phyloP scores from a whole-genome alignment of 2,888 invertebrate genomes.

The Cryptophagus acutangulus region DNA sequence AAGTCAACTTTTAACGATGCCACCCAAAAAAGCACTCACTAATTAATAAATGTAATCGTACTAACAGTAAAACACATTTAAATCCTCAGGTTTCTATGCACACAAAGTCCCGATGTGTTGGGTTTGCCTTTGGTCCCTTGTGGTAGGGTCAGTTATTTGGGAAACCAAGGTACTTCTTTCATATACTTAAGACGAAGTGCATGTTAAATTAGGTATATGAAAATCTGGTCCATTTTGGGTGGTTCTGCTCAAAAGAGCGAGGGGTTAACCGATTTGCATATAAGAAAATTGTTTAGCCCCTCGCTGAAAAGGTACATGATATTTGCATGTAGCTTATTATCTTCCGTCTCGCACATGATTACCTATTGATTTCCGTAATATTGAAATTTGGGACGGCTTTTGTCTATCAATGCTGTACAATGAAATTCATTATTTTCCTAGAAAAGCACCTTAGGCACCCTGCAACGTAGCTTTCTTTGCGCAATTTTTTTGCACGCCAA shows the following conservation, averaged over 20 bases:
- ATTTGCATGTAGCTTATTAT: too few species aligned
- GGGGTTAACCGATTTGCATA: too few species aligned
- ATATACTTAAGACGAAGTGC: slow-evolving; percentile 22
- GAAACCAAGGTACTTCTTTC: slow-evolving; percentile 42
- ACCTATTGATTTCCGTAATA: too few species aligned
- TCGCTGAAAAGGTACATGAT: too few species aligned
- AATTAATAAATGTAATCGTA: slow-evolving; percentile 9
- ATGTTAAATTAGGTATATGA: slow-evolving; percentile 18
- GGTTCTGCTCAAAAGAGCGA: too few species aligned
- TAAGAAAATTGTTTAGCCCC: too few species aligned
- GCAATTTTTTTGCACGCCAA: not conserved
- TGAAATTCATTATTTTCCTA: slow-evolving; percentile 1
- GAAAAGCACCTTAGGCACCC: slow-evolving; percentile 12
- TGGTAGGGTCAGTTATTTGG: slow-evolving; percentile 48
- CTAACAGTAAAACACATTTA: too few species aligned
- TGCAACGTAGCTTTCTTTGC: slow-evolving; percentile 13
- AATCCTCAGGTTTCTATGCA: slow-evolving; percentile 49
- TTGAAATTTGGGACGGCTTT: too few species aligned
- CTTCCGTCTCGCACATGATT: too few species aligned
- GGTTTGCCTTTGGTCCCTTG: slow-evolving; percentile 49
- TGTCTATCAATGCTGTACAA: slow-evolving; percentile 2
- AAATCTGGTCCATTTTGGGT: slow-evolving; percentile 19
- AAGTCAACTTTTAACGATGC: too few species aligned
- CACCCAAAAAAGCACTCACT: not conserved
- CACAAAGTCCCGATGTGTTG: slow-evolving; percentile 50